phyloP scores from a whole-genome alignment of 1,140 invertebrate genomes.

The Chymomyza costata region DNA sequence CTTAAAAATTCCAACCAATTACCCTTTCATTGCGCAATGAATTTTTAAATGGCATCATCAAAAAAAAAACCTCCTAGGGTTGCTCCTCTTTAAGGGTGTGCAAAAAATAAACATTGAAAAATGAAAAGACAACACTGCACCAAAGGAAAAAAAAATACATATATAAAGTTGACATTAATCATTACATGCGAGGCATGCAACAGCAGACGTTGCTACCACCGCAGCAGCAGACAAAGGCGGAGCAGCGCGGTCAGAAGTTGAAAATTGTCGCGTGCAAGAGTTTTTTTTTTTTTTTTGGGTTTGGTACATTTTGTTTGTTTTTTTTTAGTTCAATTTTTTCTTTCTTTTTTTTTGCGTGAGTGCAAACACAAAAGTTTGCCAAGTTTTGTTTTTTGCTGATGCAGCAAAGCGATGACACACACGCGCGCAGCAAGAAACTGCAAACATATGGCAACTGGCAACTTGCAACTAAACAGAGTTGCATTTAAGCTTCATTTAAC shows the following conservation, averaged over 20 bases:
- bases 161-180: constrained; percentile 64
- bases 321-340: no score
- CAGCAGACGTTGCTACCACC: no score
- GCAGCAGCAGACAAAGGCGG: background rate
- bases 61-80: constrained; percentile 33
- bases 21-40: no score
- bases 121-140: constrained; percentile 30
- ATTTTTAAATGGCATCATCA: background rate
- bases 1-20: no score
- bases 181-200: constrained; percentile 56
- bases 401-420: no score
- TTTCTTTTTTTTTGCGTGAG: no score
- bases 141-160: constrained; percentile 8
- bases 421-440: no score
- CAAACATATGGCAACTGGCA: constrained; percentile 3
- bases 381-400: no score
- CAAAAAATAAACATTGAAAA: constrained; percentile 26
- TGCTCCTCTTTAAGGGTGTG: no score
- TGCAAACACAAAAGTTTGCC: no score
- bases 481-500: constrained; percentile 10
- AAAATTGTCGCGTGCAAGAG: constrained; percentile 34
- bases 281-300: background rate
- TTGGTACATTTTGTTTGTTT: constrained; percentile 9
- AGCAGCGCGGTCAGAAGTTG: background rate
- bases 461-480: constrained; percentile 8